phyloP scores from a whole-genome alignment of 2,888 invertebrate genomes.

The Mythimna pallens region DNA sequence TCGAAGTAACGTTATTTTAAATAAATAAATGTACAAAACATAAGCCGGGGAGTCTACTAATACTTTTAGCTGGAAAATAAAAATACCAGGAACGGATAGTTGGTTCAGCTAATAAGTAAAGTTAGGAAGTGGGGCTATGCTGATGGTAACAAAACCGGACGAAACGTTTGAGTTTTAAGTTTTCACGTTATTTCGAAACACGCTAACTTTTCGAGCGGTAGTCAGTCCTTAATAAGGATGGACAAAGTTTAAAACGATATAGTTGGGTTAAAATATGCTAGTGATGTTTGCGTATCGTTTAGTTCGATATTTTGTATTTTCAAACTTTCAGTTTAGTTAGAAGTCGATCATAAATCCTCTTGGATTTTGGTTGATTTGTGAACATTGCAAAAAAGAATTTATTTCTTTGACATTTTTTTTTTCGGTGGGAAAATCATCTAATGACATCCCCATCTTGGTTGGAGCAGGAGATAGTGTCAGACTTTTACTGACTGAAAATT shows the following conservation, averaged over 20 bases:
- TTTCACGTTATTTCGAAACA: constrained; percentile 60
- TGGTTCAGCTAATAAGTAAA: constrained; percentile 68
- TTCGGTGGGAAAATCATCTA: too few species aligned
- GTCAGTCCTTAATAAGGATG: constrained; percentile 7
- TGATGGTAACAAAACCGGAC: constrained; percentile 58
- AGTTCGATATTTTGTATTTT: background rate
- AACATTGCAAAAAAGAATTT: too few species aligned
- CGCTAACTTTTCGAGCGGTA: constrained; percentile 24
- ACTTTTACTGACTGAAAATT: too few species aligned
- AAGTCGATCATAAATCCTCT: too few species aligned
- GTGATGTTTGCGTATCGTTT: background rate
- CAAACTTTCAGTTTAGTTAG: background rate
- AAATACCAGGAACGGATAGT: constrained; percentile 48
- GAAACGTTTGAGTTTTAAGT: constrained; percentile 68
- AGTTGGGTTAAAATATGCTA: constrained; percentile 3
- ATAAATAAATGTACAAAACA: constrained; percentile 65
- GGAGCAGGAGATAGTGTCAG: too few species aligned
- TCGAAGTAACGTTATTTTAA: constrained; percentile 44
- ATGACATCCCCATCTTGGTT: too few species aligned
- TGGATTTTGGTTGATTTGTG: too few species aligned
- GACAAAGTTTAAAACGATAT: constrained; percentile 5
- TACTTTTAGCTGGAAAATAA: constrained; percentile 62
- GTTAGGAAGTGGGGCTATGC: constrained; percentile 62
- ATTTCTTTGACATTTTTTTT: too few species aligned
- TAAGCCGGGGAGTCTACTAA: constrained; percentile 59